Percentiles rank a stretch among this genome's conserved stretches.
phyloP scores from a whole-genome alignment of 1,140 invertebrate genomes.

The Zophobas morio region DNA sequence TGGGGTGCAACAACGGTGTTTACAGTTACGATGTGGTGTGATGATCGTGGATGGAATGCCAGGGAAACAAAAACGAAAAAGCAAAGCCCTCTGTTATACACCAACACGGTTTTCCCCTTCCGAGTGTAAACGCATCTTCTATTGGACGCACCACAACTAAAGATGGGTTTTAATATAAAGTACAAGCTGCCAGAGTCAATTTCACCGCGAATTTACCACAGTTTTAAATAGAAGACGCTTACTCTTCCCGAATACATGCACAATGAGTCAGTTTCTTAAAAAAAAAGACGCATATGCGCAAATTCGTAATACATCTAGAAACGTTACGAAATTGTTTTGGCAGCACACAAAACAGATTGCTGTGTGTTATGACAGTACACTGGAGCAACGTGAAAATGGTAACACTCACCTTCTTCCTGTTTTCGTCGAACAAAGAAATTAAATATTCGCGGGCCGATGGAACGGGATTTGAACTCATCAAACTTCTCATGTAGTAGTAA shows the following conservation, averaged over 20 bases:
- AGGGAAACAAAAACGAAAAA: neutral
- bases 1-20: neutral
- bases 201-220: neutral
- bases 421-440: constrained; percentile 92
- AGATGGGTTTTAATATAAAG: neutral
- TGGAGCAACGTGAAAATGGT: no score
- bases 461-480: constrained; percentile 95
- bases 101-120: neutral
- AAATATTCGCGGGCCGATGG: constrained; percentile 91
- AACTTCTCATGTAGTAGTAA: constrained; percentile 95
- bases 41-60: neutral
- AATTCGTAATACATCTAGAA: neutral
- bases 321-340: neutral
- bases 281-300: constrained; percentile 11
- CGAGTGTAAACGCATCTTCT: constrained; percentile 6
- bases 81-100: neutral
- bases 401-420: constrained; percentile 87
- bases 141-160: neutral
- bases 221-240: constrained; percentile 17
- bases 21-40: constrained; percentile 23
- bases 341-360: no score
- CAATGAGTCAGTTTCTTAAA: constrained; percentile 19
- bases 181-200: neutral
- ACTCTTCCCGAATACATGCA: constrained; percentile 11
- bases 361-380: no score